Base-by-base conservation (phyloP, 2,113 vertebrate species). In the Aegithalos caudatus region DNA sequence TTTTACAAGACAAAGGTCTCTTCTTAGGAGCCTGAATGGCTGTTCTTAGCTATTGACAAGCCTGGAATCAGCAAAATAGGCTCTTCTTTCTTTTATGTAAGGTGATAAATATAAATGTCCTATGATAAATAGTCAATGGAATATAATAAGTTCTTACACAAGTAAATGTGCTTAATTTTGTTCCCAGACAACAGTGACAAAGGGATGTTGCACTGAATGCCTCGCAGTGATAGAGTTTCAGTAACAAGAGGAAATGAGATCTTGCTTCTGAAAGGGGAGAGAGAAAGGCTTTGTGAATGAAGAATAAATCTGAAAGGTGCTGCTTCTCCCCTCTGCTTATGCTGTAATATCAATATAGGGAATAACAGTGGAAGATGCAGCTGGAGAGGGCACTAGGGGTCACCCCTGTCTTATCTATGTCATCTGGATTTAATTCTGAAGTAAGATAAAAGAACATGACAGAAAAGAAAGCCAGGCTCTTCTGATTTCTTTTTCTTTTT, bases 341-440 rank as follows among this genome's bases (percentile, higher is more conserved):
- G 61, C 54, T 73, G 7, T 61, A 24, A 61, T 74, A 81, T 20
- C 53, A 45, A 28, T 33, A 10, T 5, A 31, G 44, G 21, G 83
- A 87, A 70, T 28, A 56, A 57, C 48, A 61, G 70, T 33, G 65
- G 76, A 58, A 89, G 53, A 88, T 91, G 91, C 78, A 95, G 85
- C 94, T 94, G 92, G 71, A 86, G 58, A 93, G 91, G 91, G 96
- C 96, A 95, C 96, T 95, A 95, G 96, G 70, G 95, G 95, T 96
- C 96, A 97, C 91, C 89, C 65, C 91, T 40, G 70, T 45, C 81
- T 94, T 95, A 90, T 58, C 93, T 91, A 27, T 82, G 74, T 74
- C 93, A 85, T 85, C 95, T 95, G 91, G 77, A 81, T 92, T 77
- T 64, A 83, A 81, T 91, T 90, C 61, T 42, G 37, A 89, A 95